Conservation (phyloP, 2,888 invertebrate genomes). For the Andrena minutula region DNA sequence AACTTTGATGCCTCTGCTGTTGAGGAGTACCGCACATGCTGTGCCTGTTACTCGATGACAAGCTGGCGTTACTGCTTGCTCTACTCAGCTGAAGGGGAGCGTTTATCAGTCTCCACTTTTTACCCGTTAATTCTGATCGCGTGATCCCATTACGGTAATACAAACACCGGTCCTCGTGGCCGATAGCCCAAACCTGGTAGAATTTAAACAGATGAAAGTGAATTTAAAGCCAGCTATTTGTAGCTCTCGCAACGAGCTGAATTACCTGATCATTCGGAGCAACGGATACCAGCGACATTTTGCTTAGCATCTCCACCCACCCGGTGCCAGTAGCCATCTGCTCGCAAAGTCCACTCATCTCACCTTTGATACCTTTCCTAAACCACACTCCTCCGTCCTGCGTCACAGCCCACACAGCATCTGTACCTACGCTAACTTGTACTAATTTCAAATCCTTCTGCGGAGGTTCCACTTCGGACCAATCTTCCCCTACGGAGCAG, state of each 20-base stretch:
- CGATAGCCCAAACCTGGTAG: conserved; percentile 87
- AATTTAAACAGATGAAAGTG: conserved; percentile 5
- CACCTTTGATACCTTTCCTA: conserved; percentile 91
- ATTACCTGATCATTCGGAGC: conserved; percentile 93
- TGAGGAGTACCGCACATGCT: conserved; percentile 83
- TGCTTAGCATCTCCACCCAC: conserved; percentile 96
- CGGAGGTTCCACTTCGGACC: conserved; percentile 93
- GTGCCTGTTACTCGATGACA: conserved; percentile 83
- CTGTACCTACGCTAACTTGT: conserved; percentile 93
- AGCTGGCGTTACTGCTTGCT: conserved; percentile 92
- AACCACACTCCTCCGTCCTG: conserved; percentile 95
- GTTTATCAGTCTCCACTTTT: conserved; percentile 93
- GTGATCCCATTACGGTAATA: conserved; percentile 93
- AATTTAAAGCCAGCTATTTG: background rate
- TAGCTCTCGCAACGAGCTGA: background rate
- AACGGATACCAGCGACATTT: conserved; percentile 93
- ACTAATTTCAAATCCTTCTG: conserved; percentile 89
- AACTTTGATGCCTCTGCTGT: conserved; percentile 89
- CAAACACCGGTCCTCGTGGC: conserved; percentile 92
- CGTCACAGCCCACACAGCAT: conserved; percentile 92
- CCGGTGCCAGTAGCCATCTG: conserved; percentile 92
- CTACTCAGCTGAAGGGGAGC: conserved; percentile 93
- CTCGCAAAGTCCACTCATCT: conserved; percentile 90
- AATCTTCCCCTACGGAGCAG: conserved; percentile 87
- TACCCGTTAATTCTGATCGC: conserved; percentile 92